Base-by-base conservation (phyloP, 2,797 vertebrate genomes). In the Momotus momota region DNA sequence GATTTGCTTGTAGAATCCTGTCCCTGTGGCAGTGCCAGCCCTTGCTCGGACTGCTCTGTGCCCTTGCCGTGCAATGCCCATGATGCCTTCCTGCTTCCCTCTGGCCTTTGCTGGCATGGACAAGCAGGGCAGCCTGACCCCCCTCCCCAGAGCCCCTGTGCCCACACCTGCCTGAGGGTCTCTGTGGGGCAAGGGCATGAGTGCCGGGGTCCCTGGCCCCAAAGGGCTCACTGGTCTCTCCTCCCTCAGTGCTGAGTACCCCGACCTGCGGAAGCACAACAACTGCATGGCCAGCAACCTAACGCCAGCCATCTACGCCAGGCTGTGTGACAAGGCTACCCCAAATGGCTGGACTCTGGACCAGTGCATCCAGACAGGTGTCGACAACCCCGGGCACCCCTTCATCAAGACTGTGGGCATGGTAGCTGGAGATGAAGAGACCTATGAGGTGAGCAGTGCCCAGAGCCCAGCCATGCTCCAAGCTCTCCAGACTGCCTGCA, bases 271-370 rank as follows among this genome's bases (percentile, higher is more conserved):
- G 94, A 99, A 99, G 97, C 99, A 99, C 97, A 99, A 99, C 98
- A 99, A 99, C 98, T 99, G 99, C 98, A 99, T 99, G 99, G 99
- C 99, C 91, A 99, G 98, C 97, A 98, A 97, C 98, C 98, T 99
- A 97, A 99, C 99, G 0, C 99, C 99, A 13, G 98, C 98, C 91
- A 95, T 99, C 97, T 99, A 99, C 7, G 98, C 99, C 92, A 98
- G 98, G 94, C 98, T 99, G 95, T 99, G 98, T 40, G 98, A 99
- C 93, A 99, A 99, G 97, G 91, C 98, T 95, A 99, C 99, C 26
- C 98, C 99, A 88, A 99, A 98, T 10, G 99, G 99, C 40, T 99
- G 97, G 98, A 99, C 99, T 3, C 95, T 99, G 97, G 99, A 99
- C 97, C 94, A 98, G 94, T 99, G 99, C 96, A 99, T 99, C 97